Conservation (phyloP, 2,797 vertebrate species). For the Urocyon cinereoargenteus region DNA sequence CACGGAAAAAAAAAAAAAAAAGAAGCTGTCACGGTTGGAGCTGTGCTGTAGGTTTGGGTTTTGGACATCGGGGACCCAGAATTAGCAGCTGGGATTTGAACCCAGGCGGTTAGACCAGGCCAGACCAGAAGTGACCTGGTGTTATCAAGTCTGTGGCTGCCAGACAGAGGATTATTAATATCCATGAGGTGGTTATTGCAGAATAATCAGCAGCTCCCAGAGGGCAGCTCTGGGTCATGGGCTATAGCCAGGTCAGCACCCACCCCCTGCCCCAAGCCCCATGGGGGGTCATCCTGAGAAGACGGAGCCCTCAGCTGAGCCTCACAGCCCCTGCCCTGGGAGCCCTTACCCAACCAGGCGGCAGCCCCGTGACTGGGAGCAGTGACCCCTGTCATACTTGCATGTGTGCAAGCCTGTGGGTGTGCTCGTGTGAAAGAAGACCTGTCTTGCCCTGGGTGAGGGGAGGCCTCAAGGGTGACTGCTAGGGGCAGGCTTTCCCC, state of each 20-base stretch:
- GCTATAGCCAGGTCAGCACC: slow-evolving; percentile 68
- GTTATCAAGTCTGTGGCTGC: slow-evolving; percentile 86
- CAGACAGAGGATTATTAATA: slow-evolving; percentile 89
- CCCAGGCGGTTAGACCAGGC: slow-evolving; percentile 26
- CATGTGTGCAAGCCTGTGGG: not conserved
- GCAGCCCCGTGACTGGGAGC: slow-evolving; percentile 66
- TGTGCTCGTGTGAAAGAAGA: not conserved
- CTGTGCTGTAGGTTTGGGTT: not conserved
- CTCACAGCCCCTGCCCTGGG: slow-evolving; percentile 5
- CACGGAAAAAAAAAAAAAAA: too few relatives aligned
- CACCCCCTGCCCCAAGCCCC: slow-evolving; percentile 39
- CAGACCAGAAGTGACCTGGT: slow-evolving; percentile 73
- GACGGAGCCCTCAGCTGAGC: slow-evolving; percentile 34
- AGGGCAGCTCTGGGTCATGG: slow-evolving; percentile 66
- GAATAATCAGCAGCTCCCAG: slow-evolving; percentile 86
- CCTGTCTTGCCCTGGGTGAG: not conserved
- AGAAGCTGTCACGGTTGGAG: not conserved
- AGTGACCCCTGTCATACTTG: slow-evolving; percentile 82
- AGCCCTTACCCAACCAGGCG: slow-evolving; percentile 73
- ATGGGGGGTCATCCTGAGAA: slow-evolving; percentile 50
- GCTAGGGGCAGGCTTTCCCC: not conserved
- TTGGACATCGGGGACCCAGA: not conserved
- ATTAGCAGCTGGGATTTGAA: slow-evolving; percentile 58
- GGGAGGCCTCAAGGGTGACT: not conserved
- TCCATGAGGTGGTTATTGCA: slow-evolving; percentile 87